Conservation (phyloP, 2,888 invertebrate genomes). For the Tanytarsus gracilentus region DNA sequence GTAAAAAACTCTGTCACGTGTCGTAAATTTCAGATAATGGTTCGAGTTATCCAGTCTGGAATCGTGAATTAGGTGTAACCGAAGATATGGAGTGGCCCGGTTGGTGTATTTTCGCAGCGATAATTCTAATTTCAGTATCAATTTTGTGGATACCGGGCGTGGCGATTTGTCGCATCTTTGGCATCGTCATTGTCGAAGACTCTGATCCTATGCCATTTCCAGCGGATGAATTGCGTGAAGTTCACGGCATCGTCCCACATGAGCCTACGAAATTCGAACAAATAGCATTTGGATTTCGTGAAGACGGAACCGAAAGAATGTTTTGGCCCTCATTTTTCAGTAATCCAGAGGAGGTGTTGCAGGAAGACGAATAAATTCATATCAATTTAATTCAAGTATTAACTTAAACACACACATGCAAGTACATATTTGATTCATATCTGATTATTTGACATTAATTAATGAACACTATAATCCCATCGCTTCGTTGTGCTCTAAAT, state of each 20-base stretch:
- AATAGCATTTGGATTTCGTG: slow-evolving; percentile 71
- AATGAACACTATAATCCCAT: too few relatives aligned
- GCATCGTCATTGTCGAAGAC: slow-evolving; percentile 72
- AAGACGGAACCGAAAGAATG: slow-evolving; percentile 72
- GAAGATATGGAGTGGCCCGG: slow-evolving; percentile 75
- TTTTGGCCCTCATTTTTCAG: slow-evolving; percentile 59
- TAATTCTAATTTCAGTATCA: slow-evolving; percentile 64
- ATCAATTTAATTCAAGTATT: neutral
- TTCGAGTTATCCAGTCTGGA: slow-evolving; percentile 80
- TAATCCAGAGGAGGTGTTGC: slow-evolving; percentile 40
- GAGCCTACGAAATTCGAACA: slow-evolving; percentile 70
- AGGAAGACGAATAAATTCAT: slow-evolving; percentile 37
- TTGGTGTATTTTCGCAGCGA: slow-evolving; percentile 71
- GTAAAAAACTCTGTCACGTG: neutral
- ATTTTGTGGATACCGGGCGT: slow-evolving; percentile 81
- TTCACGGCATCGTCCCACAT: slow-evolving; percentile 78
- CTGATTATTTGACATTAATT: slow-evolving; percentile 13
- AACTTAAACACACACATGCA: neutral
- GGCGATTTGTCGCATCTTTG: slow-evolving; percentile 70
- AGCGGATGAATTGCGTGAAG: slow-evolving; percentile 75
- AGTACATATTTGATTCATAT: slow-evolving; percentile 1
- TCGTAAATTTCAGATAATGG: slow-evolving; percentile 50
- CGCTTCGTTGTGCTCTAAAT: too few relatives aligned
- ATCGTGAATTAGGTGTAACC: slow-evolving; percentile 59
- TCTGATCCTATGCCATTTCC: slow-evolving; percentile 91